A percentile compares a stretch with the other conserved stretches of the same genome.
These are phyloP conservation scores for Tokudaia tokunoshimensis DNA, from an alignment of 2,797 vertebrate species.

Conservation along the genomic window DNA sequence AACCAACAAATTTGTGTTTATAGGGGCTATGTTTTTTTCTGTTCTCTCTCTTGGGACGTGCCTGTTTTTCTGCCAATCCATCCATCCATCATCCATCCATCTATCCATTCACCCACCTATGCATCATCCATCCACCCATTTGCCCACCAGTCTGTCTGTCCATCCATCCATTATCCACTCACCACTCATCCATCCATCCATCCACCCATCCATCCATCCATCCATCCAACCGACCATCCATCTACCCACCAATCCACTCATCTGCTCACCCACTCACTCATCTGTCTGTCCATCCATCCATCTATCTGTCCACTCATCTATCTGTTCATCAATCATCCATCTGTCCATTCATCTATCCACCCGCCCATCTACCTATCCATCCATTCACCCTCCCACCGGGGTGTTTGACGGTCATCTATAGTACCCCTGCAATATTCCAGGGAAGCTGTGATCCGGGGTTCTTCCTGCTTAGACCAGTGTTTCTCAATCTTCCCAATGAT, in stretches of 20 bases:
- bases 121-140: too few species aligned
- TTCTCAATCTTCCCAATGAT: neutral
- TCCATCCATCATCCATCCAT: neutral
- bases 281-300: neutral
- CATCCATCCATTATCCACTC: neutral
- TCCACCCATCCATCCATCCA: neutral
- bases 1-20: neutral
- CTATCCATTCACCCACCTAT: too few species aligned
- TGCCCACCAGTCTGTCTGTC: neutral
- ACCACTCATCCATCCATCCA: too few species aligned
- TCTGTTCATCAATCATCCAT: neutral
- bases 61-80: neutral
- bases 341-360: neutral
- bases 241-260: accelerated
- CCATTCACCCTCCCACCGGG: neutral
- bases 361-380: neutral
- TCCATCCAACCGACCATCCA: neutral
- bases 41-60: neutral
- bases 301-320: neutral
- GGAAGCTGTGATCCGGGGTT: neutral
- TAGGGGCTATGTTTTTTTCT: neutral
- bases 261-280: too few species aligned
- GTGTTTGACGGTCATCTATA: neutral
- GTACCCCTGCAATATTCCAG: neutral
- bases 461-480: neutral